Evolutionary conservation across 2,113 vertebrate species (phyloP), one percentile per base, ranked within the genome.

Genomic region (Mesitornis unicolor): DNA sequence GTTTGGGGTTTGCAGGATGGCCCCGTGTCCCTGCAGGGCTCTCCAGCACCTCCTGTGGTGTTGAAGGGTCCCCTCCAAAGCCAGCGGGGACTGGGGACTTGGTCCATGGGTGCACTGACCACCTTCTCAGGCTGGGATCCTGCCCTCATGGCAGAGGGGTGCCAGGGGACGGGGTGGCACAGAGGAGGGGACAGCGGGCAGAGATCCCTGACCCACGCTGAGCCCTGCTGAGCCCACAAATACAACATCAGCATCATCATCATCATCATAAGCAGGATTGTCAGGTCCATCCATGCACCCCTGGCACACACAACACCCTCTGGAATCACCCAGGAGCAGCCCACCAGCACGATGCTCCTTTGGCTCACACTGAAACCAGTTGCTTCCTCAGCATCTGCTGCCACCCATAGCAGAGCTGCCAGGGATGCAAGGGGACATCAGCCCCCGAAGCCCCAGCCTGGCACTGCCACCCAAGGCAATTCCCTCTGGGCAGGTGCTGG

Each of bases 331-430:
- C 51, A 16, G 56, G 45, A 42, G 26, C 13, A 53, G 54, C 11
- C 1, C 0, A 68, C 31, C 20, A 36, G 10, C 0, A 1, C 53
- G 74, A 13, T 8, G 31, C 26, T 53, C 14, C 2, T 33, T 75
- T 0, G 0, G 6, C 68, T 70, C 3, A 0, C 22, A 7, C 22
- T 48, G 19, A 47, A 36, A 38, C 36, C 36, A 14, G 16, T 18
- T 0, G 1, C n/a, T 19, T 35, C 60, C 21, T 28, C 0, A 2
- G 36, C 1, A 0, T 63, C 45, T 48, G 79, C 43, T 48, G 63
- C 24, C 0, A 0, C 50, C 56, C 14, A 2, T 2, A 5, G 29
- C 38, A 38, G 61, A 64, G 61, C 56, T 24, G 31, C 24, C 3
- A 6, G 50, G 38, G 33, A 51, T 7, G 50, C 69, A 77, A 21